Conservation (phyloP, 2,113 vertebrate species). For the Etheostoma spectabile region DNA sequence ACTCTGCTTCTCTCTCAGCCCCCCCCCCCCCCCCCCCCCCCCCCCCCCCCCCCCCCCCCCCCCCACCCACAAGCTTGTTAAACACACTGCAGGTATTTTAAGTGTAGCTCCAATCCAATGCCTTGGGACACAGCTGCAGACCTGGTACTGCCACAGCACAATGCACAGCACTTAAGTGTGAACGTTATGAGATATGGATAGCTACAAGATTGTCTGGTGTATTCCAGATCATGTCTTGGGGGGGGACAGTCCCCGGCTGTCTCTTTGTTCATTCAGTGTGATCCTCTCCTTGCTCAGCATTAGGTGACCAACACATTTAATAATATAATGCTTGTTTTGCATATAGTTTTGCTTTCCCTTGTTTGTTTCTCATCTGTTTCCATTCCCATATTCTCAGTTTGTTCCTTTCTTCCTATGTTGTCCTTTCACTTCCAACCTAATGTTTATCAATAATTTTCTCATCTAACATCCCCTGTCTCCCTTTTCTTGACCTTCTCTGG, state of each 20-base stretch:
- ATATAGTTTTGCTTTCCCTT: neutral
- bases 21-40: conserved; percentile 47
- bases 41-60: conserved; percentile 47
- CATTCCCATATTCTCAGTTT: conserved; percentile 1
- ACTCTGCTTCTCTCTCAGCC: conserved; percentile 31
- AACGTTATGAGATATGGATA: conserved; percentile 21
- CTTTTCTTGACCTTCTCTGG: conserved; percentile 5
- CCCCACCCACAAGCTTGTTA: conserved; percentile 50
- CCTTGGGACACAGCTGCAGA: conserved; percentile 35
- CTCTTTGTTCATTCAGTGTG: neutral
- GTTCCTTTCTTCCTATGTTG: conserved; percentile 10
- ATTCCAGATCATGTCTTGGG: conserved; percentile 29
- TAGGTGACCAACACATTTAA: neutral
- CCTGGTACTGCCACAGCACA: conserved; percentile 34
- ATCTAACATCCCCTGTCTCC: conserved; percentile 17
- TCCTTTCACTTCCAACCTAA: conserved; percentile 2
- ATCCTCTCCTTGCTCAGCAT: conserved; percentile 8
- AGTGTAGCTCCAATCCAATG: conserved; percentile 27
- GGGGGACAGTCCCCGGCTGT: neutral
- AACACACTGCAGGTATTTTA: conserved; percentile 72
- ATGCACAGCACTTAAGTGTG: conserved; percentile 30
- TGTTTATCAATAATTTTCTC: conserved; percentile 22
- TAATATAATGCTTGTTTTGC: neutral
- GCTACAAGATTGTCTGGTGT: conserved; percentile 18
- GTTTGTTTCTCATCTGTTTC: conserved; percentile 3